These are phyloP conservation scores for Decapterus maruadsi DNA, from an alignment of 2,797 vertebrate species.

Conservation along the genomic window DNA sequence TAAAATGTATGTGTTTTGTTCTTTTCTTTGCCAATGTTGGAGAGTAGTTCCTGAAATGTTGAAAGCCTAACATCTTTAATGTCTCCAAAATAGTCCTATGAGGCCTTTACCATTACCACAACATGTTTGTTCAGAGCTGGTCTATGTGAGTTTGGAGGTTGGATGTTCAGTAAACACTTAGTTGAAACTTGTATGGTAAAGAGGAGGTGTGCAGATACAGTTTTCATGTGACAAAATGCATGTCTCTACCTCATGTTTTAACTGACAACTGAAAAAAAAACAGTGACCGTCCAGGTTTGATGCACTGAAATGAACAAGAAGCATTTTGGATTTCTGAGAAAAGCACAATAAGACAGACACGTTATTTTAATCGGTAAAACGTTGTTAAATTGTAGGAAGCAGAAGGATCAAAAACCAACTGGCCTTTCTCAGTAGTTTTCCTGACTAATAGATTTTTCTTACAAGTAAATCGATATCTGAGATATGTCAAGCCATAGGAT, in stretches of 20 bases:
- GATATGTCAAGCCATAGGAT: constrained; percentile 68
- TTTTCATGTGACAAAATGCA: constrained; percentile 54
- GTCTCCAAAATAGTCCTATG: constrained; percentile 20
- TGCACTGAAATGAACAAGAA: constrained; percentile 53
- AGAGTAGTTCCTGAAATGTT: neutral
- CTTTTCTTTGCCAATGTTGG: neutral
- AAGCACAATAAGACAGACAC: constrained; percentile 73
- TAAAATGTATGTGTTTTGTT: neutral
- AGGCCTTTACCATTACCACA: constrained; percentile 37
- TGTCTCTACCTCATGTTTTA: constrained; percentile 75
- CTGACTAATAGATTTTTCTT: constrained; percentile 58
- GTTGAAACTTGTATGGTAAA: constrained; percentile 45
- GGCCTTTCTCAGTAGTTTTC: constrained; percentile 69
- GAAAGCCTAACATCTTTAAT: constrained; percentile 24
- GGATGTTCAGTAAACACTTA: constrained; percentile 31
- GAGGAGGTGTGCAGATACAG: constrained; percentile 66
- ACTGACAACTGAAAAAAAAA: constrained; percentile 42
- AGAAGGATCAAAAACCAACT: constrained; percentile 39
- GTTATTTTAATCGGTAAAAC: constrained; percentile 42
- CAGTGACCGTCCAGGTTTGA: constrained; percentile 27
- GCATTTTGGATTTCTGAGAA: constrained; percentile 42
- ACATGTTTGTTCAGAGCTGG: constrained; percentile 12
- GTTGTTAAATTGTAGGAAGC: constrained; percentile 23
- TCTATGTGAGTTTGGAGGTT: constrained; percentile 7
- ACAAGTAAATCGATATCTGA: constrained; percentile 41